phyloP scores from a whole-genome alignment of 2,113 vertebrate genomes.

The Galemys pyrenaicus region DNA sequence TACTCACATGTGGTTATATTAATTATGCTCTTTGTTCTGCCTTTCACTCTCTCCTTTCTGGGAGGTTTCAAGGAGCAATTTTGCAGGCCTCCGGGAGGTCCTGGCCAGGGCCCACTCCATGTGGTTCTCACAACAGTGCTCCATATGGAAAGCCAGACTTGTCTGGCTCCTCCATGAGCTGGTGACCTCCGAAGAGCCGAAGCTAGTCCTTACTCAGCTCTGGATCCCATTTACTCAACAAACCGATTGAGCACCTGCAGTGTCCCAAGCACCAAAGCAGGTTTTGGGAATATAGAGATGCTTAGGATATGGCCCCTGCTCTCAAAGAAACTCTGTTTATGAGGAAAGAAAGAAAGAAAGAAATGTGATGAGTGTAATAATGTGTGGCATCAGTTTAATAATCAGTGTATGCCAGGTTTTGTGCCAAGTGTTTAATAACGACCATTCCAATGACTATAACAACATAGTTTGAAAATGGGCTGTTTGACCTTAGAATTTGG shows the following conservation, averaged over 20 bases:
- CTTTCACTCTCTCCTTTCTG: not conserved
- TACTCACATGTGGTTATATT: not conserved
- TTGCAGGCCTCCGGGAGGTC: not conserved
- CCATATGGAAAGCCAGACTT: not conserved
- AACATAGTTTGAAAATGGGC: not conserved
- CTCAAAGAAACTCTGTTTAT: not conserved
- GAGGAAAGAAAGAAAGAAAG: not conserved
- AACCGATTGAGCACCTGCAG: not conserved
- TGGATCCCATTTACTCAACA: not conserved
- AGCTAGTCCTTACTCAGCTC: not conserved
- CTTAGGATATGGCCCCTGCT: not conserved
- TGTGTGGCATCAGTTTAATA: not conserved
- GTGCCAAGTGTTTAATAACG: not conserved
- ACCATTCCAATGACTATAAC: not conserved
- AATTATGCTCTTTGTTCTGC: conserved; percentile 10
- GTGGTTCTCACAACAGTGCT: not conserved
- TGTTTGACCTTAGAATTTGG: not conserved
- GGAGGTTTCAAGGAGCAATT: not conserved
- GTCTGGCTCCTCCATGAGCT: not conserved
- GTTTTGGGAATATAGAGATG: not conserved
- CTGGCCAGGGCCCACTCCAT: not conserved
- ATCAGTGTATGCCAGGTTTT: not conserved
- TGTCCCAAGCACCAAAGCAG: not conserved
- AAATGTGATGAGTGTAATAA: not conserved
- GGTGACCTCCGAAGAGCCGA: not conserved